These are phyloP conservation scores for Xiphydria camelus DNA, from an alignment of 2,888 invertebrate species.

Conservation along the genomic window DNA sequence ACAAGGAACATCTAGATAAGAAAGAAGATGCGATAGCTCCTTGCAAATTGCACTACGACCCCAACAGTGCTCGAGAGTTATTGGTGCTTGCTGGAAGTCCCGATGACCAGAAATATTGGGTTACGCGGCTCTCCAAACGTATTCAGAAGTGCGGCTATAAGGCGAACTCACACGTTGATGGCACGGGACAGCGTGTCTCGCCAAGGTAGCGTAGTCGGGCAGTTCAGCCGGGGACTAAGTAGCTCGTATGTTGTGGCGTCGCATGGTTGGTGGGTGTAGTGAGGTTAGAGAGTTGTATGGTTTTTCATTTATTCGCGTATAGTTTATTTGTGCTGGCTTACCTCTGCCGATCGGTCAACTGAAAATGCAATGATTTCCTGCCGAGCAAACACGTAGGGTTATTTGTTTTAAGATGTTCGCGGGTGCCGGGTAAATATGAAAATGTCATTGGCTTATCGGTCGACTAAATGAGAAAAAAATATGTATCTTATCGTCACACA, in stretches of 20 bases:
- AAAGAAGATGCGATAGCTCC: slow-evolving; percentile 86
- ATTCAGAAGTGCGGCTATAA: slow-evolving; percentile 93
- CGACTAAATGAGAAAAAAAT: no score
- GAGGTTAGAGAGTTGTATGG: slow-evolving; percentile 48
- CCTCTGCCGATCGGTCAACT: no score
- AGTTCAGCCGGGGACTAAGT: slow-evolving; percentile 51
- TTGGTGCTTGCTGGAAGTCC: slow-evolving; percentile 82
- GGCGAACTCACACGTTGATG: slow-evolving; percentile 67
- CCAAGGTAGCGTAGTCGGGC: slow-evolving; percentile 67
- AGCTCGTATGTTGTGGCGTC: slow-evolving; percentile 50
- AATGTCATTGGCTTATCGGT: no score
- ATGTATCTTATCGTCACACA: no score
- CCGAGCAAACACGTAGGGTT: no score
- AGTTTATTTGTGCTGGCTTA: no score
- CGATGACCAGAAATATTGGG: slow-evolving; percentile 93
- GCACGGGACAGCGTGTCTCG: slow-evolving; percentile 63
- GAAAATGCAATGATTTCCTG: no score
- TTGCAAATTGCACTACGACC: slow-evolving; percentile 95
- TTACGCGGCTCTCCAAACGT: slow-evolving; percentile 85
- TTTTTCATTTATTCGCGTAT: slow-evolving; percentile 27
- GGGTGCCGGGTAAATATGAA: no score
- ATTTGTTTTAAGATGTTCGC: no score
- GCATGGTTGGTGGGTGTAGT: slow-evolving; percentile 53
- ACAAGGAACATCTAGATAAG: slow-evolving; percentile 92
- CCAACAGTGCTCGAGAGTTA: slow-evolving; percentile 90